Evolutionary conservation across 2,888 invertebrate species (phyloP), one percentile per base, ranked within the genome.

Genomic region (Entomobrya multifasciata): DNA sequence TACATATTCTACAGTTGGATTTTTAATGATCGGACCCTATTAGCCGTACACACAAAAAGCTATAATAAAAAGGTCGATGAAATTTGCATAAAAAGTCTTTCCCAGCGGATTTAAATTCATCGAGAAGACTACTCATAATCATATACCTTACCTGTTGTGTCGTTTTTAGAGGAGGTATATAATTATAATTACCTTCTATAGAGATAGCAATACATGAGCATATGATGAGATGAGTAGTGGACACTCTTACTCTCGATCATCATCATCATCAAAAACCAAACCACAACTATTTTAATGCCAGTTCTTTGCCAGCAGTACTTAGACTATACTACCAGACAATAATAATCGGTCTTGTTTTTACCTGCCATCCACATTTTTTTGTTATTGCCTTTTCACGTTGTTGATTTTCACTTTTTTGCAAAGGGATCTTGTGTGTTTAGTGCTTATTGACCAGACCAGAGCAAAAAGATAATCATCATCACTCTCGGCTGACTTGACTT

Each of bases 21-120:
- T 77, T 78, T 78, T 78, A 78, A 78, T 78, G 77, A 78, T 60
- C 36, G 55, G 57, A 57, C 52, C 52, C 74, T 52, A 74, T 74
- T 74, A 74, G 74, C 52, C 17, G 36, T 65, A 65, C 65, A 65
- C 41, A 65, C n/a, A 62, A 65, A n/a, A 65, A 65, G 65, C 41
- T 36, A 65, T 65, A 65, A 65, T 52, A 76, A 76, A 76, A 76
- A 76, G 76, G 52, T 76, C 55, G 55, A 44, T 77, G 77, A 60
- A 77, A 77, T 77, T 76, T 76, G 55, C 74, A 74, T 74, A 74
- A 8, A 52, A n/a, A n/a, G n/a, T n/a, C n/a, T n/a, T n/a, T n/a
- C n/a, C n/a, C n/a, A n/a, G n/a, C n/a, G n/a, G n/a, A n/a, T n/a
- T n/a, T n/a, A n/a, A n/a, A n/a, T n/a, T 36, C 36, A 36, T 36